Evolutionary conservation across 2,113 vertebrate genomes (phyloP).

Genomic region (Probosciger aterrimus): DNA sequence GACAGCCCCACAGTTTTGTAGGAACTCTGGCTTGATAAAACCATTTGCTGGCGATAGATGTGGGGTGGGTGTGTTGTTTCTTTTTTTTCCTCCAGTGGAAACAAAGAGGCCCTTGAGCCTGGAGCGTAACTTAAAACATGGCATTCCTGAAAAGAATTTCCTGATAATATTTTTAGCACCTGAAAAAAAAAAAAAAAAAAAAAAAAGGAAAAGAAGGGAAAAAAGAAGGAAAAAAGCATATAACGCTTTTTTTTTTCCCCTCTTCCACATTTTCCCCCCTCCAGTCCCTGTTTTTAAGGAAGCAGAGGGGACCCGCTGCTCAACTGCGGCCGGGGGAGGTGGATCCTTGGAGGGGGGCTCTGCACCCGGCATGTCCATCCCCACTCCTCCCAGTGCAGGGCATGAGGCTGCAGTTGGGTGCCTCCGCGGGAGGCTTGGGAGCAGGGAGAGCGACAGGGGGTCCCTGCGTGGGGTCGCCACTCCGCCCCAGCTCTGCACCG

Average conservation of each 20-base stretch:
- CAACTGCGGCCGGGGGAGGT: no score
- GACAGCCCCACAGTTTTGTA: neutral
- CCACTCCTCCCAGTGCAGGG: neutral
- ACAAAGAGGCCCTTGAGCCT: constrained; percentile 75
- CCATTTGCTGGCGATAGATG: constrained; percentile 51
- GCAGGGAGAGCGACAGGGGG: no score
- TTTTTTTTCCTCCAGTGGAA: constrained; percentile 13
- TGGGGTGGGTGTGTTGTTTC: neutral
- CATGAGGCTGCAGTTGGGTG: neutral
- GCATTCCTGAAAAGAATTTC: constrained; percentile 73
- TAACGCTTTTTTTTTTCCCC: neutral
- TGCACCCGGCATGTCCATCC: neutral
- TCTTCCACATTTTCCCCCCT: accelerated
- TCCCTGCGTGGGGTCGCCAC: neutral
- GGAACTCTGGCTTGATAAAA: constrained; percentile 23
- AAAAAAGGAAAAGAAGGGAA: neutral
- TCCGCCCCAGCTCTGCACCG: neutral
- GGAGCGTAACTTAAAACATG: constrained; percentile 47
- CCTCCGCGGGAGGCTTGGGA: neutral
- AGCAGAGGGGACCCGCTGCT: neutral
- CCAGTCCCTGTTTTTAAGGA: neutral
- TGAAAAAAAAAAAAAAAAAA: neutral
- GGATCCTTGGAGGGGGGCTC: neutral
- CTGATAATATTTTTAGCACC: constrained; percentile 77
- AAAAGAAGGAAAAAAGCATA: neutral